These are phyloP conservation scores for Gonocerus acuteangulatus DNA, from an alignment of 2,888 invertebrate genomes.

Conservation along the genomic window DNA sequence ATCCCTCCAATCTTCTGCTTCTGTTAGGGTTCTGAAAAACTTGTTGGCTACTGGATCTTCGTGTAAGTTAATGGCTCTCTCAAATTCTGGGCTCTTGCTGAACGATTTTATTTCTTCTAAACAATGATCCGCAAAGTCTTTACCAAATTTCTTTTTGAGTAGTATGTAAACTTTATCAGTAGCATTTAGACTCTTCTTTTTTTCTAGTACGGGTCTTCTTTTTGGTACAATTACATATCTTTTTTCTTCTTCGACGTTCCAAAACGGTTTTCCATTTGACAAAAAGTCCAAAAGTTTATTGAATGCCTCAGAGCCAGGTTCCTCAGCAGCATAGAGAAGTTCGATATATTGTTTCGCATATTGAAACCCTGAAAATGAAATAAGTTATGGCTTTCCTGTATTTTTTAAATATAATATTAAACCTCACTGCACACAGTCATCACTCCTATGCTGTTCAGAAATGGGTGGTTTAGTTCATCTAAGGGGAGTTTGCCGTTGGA, in stretches of 20 bases:
- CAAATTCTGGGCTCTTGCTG: neutral
- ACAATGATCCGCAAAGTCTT: slow-evolving; percentile 1
- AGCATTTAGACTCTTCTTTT: neutral
- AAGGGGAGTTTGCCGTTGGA: too few relatives aligned
- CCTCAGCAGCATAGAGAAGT: neutral
- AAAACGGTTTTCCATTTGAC: slow-evolving; percentile 11
- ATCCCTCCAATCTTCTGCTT: neutral
- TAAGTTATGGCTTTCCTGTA: neutral
- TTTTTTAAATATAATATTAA: too few relatives aligned
- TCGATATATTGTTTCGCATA: slow-evolving; percentile 5
- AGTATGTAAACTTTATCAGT: slow-evolving; percentile 6
- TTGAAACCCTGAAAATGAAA: neutral
- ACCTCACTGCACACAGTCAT: too few relatives aligned
- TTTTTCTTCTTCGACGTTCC: slow-evolving; percentile 1
- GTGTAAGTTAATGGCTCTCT: neutral
- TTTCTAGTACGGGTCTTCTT: neutral
- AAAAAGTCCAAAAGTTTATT: slow-evolving; percentile 8
- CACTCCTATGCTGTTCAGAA: too few relatives aligned
- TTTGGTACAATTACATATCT: neutral
- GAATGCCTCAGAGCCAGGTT: neutral
- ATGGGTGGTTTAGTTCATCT: too few relatives aligned
- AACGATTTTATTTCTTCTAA: slow-evolving; percentile 8
- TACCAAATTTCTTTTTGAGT: neutral
- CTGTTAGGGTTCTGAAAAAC: neutral
- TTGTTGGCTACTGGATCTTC: slow-evolving; percentile 5